Base-by-base conservation (phyloP, 2,888 invertebrate genomes). In the Pseudoips prasinana region DNA sequence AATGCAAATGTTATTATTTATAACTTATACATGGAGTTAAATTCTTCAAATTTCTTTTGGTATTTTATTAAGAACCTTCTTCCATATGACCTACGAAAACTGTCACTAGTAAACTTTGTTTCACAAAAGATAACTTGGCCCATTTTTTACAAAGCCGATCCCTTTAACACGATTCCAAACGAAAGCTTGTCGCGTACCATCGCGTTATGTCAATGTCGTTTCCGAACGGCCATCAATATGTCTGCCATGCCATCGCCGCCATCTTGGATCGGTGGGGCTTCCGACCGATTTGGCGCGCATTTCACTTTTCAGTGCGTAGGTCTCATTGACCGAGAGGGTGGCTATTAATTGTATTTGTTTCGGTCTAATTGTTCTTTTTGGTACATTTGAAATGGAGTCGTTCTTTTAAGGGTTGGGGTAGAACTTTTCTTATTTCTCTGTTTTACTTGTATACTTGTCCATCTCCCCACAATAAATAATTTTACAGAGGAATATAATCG, bases 141-240 rank as follows among this genome's bases (percentile, higher is more conserved):
- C 46, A 55, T 55, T 56, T 56, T 56, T 53, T 47, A 8, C 44
- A 10, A 30, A 29, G 45, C 33, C 47, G 41, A 52, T 52, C 45
- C 54, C 40, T 46, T 57, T 57, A 57, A 46, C 50, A 42, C 39
- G 42, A 50, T 39, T 51, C 47, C 47, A 44, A 57, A 54, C 53
- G 45, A 46, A 61, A 49, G 53, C 53, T 47, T 58, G 63, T 55
- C 60, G 60, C 58, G 60, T 64, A 41, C 58, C 44, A 49, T 59
- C 58, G 58, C 63, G 58, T 50, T 73, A 54, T 39, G 66, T 76
- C 75, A 75, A 59, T 57, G 75, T 76, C 74, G 53, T 39, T 47
- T 53, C 56, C 42, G 55, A 50, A 61, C 58, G 61, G 57, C 40
- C 51, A 44, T 57, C 71, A 58, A 73, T 77, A 73, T 64, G 66